Conservation (phyloP, 2,888 invertebrate species). For the Plagodis pulveraria region DNA sequence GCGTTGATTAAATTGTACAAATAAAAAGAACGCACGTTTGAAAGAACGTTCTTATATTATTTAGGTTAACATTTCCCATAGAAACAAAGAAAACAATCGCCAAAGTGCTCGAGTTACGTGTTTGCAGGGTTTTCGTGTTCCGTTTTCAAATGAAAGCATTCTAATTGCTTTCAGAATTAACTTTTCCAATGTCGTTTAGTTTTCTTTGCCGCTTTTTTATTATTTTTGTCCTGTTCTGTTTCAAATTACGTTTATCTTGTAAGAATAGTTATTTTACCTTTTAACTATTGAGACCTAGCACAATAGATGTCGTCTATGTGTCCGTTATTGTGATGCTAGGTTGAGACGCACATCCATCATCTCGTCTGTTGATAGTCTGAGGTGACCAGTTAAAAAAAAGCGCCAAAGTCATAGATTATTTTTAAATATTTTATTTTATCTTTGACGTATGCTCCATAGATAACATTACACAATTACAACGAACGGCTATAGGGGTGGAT, state of each 20-base stretch:
- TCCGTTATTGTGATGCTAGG: background rate
- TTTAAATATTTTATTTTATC: too few species aligned
- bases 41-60: too few species aligned
- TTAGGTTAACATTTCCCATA: too few species aligned
- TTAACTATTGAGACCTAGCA: background rate
- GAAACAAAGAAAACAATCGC: background rate
- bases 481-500: too few species aligned
- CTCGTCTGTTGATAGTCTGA: too few species aligned
- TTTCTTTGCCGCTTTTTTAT: background rate
- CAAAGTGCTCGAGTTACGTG: slow-evolving; percentile 7
- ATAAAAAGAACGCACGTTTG: too few species aligned
- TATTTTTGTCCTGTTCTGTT: background rate
- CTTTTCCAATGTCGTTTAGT: slow-evolving; percentile 1
- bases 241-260: background rate
- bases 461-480: too few species aligned
- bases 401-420: too few species aligned
- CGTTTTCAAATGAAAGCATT: slow-evolving; percentile 8
- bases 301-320: background rate
- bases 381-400: too few species aligned
- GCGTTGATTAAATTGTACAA: too few species aligned
- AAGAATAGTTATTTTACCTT: background rate
- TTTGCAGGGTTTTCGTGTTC: slow-evolving; percentile 7
- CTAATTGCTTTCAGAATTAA: slow-evolving; percentile 13
- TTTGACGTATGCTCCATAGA: too few species aligned
- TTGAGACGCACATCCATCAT: too few species aligned